Conservation (phyloP, 2,113 vertebrate genomes). For the Lipophrys pholis region DNA sequence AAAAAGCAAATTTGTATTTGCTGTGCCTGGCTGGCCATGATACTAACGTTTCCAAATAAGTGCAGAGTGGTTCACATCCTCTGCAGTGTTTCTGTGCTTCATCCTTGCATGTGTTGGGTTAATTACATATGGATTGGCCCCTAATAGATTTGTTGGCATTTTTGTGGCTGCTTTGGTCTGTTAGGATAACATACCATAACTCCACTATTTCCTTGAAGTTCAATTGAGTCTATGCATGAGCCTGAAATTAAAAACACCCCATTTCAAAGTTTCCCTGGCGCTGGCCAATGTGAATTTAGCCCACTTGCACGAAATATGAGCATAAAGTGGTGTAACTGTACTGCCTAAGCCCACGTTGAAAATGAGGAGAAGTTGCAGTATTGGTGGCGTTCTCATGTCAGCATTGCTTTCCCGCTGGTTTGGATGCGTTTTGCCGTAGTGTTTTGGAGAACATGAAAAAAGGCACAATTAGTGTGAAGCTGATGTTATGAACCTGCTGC, state of each 20-base stretch:
- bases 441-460: constrained; percentile 16
- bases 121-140: constrained; percentile 64
- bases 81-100: constrained; percentile 23
- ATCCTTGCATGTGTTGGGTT: constrained; percentile 60
- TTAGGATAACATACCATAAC: constrained; percentile 52
- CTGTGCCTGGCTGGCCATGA: constrained; percentile 41
- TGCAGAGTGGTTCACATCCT: constrained; percentile 28
- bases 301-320: constrained; percentile 38
- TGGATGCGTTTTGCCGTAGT: constrained; percentile 3
- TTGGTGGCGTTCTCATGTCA: constrained; percentile 33
- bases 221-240: constrained; percentile 40
- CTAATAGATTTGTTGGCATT: constrained; percentile 68
- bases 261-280: constrained; percentile 25
- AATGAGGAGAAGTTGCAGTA: constrained; percentile 14
- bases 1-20: constrained; percentile 60
- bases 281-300: constrained; percentile 40
- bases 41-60: constrained; percentile 34
- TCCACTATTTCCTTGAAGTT: constrained; percentile 53
- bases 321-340: constrained; percentile 22
- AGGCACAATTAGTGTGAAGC: constrained; percentile 8
- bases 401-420: constrained; percentile 24
- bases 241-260: constrained; percentile 58
- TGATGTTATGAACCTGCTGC: constrained; percentile 35
- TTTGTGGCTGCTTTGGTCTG: constrained; percentile 61
- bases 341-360: constrained; percentile 24